These are phyloP conservation scores for Hemitrygon akajei DNA, from an alignment of 2,797 vertebrate genomes.

Conservation along the genomic window DNA sequence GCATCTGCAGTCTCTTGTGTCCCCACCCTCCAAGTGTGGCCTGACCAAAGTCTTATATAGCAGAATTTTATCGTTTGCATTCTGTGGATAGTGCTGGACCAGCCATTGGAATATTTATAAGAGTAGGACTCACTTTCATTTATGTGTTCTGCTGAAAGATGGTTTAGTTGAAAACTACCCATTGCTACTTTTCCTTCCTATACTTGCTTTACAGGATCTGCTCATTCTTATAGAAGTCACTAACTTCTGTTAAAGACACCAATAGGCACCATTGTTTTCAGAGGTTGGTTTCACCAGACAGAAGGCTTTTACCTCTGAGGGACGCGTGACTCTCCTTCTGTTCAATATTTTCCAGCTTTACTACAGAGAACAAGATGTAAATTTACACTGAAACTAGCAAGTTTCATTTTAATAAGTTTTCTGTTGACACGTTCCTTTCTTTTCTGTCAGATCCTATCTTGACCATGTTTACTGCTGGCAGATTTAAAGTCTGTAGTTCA, in stretches of 20 bases:
- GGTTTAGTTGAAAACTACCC: background rate
- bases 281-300: background rate
- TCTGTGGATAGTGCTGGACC: background rate
- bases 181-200: conserved; percentile 6
- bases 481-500: too few species aligned
- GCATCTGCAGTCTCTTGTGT: too few species aligned
- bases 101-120: background rate
- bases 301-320: background rate
- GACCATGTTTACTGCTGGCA: background rate
- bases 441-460: background rate
- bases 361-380: background rate
- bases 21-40: too few species aligned
- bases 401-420: background rate
- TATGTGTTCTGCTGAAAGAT: background rate
- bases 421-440: background rate
- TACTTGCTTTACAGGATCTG: background rate
- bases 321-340: background rate
- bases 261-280: too few species aligned
- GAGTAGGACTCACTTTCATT: background rate
- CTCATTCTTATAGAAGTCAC: background rate
- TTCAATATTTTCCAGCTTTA: background rate
- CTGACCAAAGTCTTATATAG: too few species aligned
- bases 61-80: background rate
- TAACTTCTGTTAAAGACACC: background rate
- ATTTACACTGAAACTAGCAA: background rate